Base-by-base conservation (phyloP, 2,888 invertebrate species). In the Polietes domitor region DNA sequence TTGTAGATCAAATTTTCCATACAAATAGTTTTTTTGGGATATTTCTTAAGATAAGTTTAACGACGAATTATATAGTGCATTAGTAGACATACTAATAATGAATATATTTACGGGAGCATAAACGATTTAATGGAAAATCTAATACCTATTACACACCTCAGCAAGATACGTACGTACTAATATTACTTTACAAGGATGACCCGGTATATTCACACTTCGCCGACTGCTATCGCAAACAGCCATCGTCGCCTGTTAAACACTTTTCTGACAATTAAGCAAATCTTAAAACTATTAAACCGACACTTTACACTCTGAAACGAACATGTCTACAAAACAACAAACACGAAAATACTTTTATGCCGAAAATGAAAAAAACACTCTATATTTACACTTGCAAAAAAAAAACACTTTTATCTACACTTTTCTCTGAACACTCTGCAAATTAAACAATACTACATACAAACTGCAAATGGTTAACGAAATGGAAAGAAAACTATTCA, bases 391-490 rank as follows among this genome's bases (percentile, higher is more conserved):
- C 70, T 50, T 2, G 5, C 41, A 9, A 70, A 41, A 37, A 0
- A 61, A 15, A 5, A 5, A 82, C 82, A 79, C 82, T 65, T 55
- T 19, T 47, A 12, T n/a, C 47, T n/a, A 58, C 58, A 58, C 58
- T 58, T 12, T 4, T 58, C 17, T 17, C 2, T 9, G 24, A 21
- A 70, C 50, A 80, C 83, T 21, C 15, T 58, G 55, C 72, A 79
- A 82, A 26, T 15, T 58, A 58, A 19, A 58, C 12, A 21, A 24
- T 9, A 76, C 50, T 65, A 26, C 19, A 50, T 19, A 37, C 15
- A 61, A 76, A 68, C 47, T 79, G 76, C 82, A 83, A 83, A 80
- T 26, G 32, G 24, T 37, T 53, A 26, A 26, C 53, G 21, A 68
- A 17, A 37, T 47, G 58, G 28, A 65, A 9, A 28, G 24, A 19